Base-by-base conservation (phyloP, 1,140 invertebrate genomes). In the Pseudomyrmex dendroicus region DNA sequence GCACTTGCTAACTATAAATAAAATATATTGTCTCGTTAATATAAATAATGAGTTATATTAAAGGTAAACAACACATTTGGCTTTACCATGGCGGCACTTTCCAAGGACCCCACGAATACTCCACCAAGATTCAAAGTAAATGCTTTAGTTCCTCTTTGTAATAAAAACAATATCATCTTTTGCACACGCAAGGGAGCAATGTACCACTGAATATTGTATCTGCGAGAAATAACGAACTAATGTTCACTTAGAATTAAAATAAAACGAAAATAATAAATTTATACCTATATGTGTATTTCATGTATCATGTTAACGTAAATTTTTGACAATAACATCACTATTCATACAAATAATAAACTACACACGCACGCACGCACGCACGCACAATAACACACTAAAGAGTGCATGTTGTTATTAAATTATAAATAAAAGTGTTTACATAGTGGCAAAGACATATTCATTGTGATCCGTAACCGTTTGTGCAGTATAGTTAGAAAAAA, bases 401-500 rank as follows among this genome's bases (percentile, higher is more conserved):
- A 25, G 2, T 25, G 25, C 25, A 25, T 35, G 35, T 35, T 35
- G 5, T 7, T 35, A 35, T 7, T 35, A 35, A 35, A 35, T 35
- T 35, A 35, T 35, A 35, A 35, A 35, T 5, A 35, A 35, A 35
- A 35, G 5, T 35, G 0, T 0, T 52, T 52, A 52, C 66, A 54
- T 50, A 54, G 17, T 70, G 4, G 13, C 5, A 52, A 70, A 54
- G 20, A 66, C 13, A 13, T 46, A 7, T 13, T 64, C 56, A 57
- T 67, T 78, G 13, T 78, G 20, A 78, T 78, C 74, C 1, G 3
- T 74, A 17, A 74, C 50, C 50, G 50, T 15, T 50, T 74, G 73
- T 2, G 57, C 56, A 7, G 61, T 1, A 63, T 62, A 74, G 15
- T 72, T 72, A 35, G 3, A 0, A 9, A 44, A 0, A 1, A 72